Evolutionary conservation across 2,113 vertebrate genomes (phyloP).

Genomic region (Tenebrosternarchus preto): DNA sequence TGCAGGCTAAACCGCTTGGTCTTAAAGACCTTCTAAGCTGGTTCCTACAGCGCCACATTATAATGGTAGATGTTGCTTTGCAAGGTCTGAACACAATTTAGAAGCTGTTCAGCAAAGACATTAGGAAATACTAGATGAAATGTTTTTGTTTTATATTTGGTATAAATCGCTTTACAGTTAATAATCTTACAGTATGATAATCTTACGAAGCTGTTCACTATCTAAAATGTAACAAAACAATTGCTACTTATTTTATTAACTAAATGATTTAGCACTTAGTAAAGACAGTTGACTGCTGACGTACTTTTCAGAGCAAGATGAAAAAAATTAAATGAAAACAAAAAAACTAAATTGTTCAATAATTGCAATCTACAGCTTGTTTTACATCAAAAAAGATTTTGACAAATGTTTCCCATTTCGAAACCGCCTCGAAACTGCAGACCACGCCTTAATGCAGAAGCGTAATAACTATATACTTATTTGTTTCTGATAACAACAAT

Average conservation of each 20-base stretch:
- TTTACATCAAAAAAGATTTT: no score
- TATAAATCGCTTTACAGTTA: neutral
- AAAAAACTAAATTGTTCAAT: no score
- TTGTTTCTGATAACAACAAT: no score
- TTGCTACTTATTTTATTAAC: neutral
- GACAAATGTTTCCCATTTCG: no score
- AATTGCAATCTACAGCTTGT: no score
- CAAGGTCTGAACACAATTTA: neutral
- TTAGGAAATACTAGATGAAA: neutral
- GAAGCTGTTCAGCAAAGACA: neutral
- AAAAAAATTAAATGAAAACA: neutral
- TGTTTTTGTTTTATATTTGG: neutral
- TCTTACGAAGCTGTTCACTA: neutral
- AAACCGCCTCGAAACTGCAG: no score
- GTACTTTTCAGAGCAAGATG: neutral
- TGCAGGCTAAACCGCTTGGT: conserved; percentile 28
- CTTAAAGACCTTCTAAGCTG: conserved; percentile 44
- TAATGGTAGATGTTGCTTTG: neutral
- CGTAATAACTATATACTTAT: no score
- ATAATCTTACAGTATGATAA: neutral
- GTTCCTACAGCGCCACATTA: neutral
- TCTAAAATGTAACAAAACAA: neutral
- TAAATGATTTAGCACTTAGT: neutral
- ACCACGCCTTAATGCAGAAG: no score
- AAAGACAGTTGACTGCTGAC: neutral